These are phyloP conservation scores for Echinarachnius parma DNA, from an alignment of 53 echinoderm and acorn worm species.

Conservation along the genomic window DNA sequence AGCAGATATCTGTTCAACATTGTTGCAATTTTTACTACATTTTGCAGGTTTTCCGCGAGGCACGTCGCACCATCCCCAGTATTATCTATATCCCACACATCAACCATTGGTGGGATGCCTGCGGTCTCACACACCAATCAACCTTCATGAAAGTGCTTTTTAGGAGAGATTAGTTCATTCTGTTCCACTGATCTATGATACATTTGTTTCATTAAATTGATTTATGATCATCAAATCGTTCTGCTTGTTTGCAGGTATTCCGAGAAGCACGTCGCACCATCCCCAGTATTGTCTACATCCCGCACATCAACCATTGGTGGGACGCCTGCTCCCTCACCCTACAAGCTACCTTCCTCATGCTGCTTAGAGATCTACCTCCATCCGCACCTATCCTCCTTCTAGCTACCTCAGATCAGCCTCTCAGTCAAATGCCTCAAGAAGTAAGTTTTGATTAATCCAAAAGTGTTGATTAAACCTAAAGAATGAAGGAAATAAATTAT, in stretches of 20 bases:
- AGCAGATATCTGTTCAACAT: no score
- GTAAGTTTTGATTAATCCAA: no score
- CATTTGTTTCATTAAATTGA: not conserved
- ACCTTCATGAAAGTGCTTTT: no score
- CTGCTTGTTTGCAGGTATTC: constrained; percentile 62
- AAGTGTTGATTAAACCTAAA: no score
- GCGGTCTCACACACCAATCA: constrained; percentile 69
- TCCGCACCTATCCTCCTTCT: constrained; percentile 82
- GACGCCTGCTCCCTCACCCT: constrained; percentile 63
- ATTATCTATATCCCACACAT: constrained; percentile 94
- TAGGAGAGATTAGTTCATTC: no score
- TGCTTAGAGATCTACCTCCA: constrained; percentile 95
- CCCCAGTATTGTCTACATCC: constrained; percentile 93
- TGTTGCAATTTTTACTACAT: no score
- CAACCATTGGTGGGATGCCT: constrained; percentile 83
- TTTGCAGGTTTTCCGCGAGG: constrained; percentile 86
- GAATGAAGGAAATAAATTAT: no score
- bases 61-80: constrained; percentile 81
- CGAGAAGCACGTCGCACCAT: constrained; percentile 87
- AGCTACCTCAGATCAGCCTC: constrained; percentile 71
- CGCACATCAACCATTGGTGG: constrained; percentile 91
- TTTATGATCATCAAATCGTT: not conserved
- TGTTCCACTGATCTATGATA: not conserved
- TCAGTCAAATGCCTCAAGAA: constrained; percentile 63
- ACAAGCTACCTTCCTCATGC: constrained; percentile 93